Percentiles rank a stretch among this genome's conserved stretches.
Evolutionary conservation across 1,140 invertebrate genomes (phyloP).

Genomic region (Drosophila nasuta): DNA sequence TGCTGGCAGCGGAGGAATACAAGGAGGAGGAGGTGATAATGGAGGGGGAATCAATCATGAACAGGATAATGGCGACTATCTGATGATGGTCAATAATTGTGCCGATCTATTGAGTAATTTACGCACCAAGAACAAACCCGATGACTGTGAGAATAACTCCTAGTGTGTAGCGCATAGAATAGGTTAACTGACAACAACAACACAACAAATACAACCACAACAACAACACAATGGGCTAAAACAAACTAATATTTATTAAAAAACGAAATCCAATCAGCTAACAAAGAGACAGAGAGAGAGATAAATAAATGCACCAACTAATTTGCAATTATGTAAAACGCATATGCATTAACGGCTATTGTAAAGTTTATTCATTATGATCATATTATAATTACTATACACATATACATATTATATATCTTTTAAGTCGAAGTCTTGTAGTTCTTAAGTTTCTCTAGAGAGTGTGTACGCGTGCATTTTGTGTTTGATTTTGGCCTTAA

Average conservation of each 20-base stretch:
- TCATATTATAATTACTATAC: constrained; percentile 9
- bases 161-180: constrained; percentile 79
- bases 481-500: constrained; percentile 48
- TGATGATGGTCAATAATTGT: constrained; percentile 85
- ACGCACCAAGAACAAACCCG: constrained; percentile 84
- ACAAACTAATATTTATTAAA: constrained; percentile 76
- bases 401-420: not conserved
- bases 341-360: constrained; percentile 63
- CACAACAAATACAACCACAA: constrained; percentile 24
- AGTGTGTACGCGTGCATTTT: constrained; percentile 64
- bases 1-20: constrained; percentile 53
- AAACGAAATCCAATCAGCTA: constrained; percentile 22
- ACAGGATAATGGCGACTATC: constrained; percentile 82
- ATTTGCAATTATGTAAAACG: constrained; percentile 61
- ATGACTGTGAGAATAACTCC: constrained; percentile 85
- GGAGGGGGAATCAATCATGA: constrained; percentile 55
- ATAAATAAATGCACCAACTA: constrained; percentile 53
- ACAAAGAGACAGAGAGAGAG: constrained; percentile 35
- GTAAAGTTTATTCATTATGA: constrained; percentile 47
- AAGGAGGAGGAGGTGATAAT: constrained; percentile 21
- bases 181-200: constrained; percentile 56
- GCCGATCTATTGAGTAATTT: constrained; percentile 85
- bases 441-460: constrained; percentile 34
- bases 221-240: constrained; percentile 29
- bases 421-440: constrained; percentile 46